These are phyloP conservation scores for Catonia carolina DNA, from an alignment of 2,888 invertebrate genomes.

Conservation along the genomic window DNA sequence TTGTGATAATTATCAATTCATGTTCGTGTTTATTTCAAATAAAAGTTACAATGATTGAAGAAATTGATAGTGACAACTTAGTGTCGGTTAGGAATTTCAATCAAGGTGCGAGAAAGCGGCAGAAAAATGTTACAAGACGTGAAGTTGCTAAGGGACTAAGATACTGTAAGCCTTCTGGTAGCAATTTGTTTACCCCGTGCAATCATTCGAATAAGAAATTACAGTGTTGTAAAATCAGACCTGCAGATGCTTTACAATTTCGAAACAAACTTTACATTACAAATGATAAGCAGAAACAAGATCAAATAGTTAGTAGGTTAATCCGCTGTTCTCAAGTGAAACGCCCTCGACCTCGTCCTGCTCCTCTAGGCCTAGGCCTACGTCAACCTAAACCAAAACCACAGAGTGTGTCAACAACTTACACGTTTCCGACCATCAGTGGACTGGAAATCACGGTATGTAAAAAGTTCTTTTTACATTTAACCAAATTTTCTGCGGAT, in stretches of 20 bases:
- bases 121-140: constrained; percentile 3
- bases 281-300: neutral
- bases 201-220: neutral
- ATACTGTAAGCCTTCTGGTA: constrained; percentile 1
- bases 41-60: neutral
- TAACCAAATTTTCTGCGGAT: neutral
- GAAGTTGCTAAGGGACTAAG: neutral
- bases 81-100: neutral
- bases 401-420: constrained; percentile 2
- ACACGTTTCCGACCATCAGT: neutral
- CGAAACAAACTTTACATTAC: neutral
- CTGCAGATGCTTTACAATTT: constrained; percentile 2
- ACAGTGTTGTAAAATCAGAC: neutral
- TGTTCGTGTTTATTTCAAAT: neutral
- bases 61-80: neutral
- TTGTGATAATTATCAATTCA: neutral
- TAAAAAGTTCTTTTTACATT: neutral
- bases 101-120: constrained; percentile 1
- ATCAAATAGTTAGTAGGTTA: constrained; percentile 1
- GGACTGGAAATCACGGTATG: neutral
- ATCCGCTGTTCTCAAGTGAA: constrained; percentile 1
- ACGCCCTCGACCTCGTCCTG: neutral
- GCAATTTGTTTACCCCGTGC: neutral
- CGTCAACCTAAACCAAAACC: neutral
- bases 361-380: neutral